phyloP scores from a whole-genome alignment of 2,113 vertebrate genomes.

The Burhinus oedicnemus region DNA sequence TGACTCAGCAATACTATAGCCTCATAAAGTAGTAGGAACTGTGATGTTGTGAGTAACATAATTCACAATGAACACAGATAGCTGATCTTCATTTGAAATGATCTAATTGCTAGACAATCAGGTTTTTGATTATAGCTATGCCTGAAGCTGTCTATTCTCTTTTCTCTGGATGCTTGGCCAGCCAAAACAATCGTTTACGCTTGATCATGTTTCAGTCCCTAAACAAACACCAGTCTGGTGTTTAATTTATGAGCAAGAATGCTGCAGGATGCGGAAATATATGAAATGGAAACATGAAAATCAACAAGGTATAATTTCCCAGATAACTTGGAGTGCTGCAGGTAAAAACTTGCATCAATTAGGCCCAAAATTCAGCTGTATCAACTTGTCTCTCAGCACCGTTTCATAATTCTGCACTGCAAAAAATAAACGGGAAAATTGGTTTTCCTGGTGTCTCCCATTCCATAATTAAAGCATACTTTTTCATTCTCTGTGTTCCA shows the following conservation, averaged over 20 bases:
- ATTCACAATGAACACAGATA: background rate
- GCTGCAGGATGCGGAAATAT: background rate
- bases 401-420: background rate
- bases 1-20: background rate
- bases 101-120: background rate
- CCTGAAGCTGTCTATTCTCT: background rate
- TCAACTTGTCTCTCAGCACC: background rate
- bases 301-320: background rate
- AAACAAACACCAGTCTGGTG: background rate
- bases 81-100: background rate
- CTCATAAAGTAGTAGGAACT: background rate
- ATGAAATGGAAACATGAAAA: background rate
- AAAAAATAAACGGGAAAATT: background rate
- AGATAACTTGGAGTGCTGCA: background rate
- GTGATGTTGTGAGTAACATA: background rate
- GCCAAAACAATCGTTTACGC: background rate
- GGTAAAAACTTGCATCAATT: background rate
- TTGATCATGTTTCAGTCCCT: background rate
- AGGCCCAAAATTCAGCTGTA: background rate
- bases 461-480: background rate
- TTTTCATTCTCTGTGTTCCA: background rate
- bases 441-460: background rate
- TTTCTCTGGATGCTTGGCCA: background rate
- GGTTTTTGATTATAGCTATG: background rate
- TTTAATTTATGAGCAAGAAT: slow-evolving; percentile 27